Conservation (phyloP, 2,113 vertebrate species). For the Petromus typicus region DNA sequence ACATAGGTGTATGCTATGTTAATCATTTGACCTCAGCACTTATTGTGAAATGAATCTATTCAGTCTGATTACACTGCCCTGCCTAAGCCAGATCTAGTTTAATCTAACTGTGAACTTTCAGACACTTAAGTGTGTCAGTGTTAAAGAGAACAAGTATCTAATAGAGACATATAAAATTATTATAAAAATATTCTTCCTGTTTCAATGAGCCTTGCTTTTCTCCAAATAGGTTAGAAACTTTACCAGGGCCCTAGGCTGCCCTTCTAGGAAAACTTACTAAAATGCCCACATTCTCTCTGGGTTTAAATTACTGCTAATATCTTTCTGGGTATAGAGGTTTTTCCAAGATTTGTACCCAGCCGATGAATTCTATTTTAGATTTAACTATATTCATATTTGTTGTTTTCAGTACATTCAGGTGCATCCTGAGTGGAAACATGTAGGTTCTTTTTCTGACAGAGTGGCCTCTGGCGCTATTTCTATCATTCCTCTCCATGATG, state of each 20-base stretch:
- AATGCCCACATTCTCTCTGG: not conserved
- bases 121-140: not conserved
- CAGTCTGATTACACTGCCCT: not conserved
- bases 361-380: not conserved
- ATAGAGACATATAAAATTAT: not conserved
- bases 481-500: not conserved
- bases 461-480: not conserved
- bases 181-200: not conserved
- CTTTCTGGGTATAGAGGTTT: not conserved
- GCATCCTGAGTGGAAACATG: not conserved
- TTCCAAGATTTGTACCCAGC: not conserved
- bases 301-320: conserved; percentile 37
- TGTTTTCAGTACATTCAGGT: not conserved
- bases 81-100: not conserved
- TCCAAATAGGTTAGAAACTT: not conserved
- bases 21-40: not conserved
- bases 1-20: not conserved
- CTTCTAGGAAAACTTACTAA: not conserved
- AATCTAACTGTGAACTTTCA: not conserved
- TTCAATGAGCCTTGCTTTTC: not conserved
- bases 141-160: not conserved
- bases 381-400: conserved; percentile 44
- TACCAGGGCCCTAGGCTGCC: not conserved
- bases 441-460: not conserved
- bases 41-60: fast-evolving